Percentiles rank a stretch among this genome's conserved stretches.
Conservation (phyloP, 2,113 vertebrate genomes). For the Gymnorhina tibicen region DNA sequence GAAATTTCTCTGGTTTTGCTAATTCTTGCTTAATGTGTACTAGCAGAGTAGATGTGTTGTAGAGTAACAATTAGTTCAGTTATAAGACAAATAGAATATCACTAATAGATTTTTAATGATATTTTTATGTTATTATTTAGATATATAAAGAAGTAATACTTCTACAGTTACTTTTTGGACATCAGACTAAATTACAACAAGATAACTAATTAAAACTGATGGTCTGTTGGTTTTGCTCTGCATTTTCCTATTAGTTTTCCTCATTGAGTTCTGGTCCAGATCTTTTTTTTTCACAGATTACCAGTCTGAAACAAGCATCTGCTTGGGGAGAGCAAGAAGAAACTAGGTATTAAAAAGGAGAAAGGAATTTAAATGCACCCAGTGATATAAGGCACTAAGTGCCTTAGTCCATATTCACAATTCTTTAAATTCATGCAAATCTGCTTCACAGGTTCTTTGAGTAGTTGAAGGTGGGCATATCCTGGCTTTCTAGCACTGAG, state of each 20-base stretch:
- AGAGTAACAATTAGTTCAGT: conserved; percentile 2
- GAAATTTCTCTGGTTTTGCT: conserved; percentile 6
- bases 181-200: neutral
- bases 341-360: neutral
- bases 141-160: neutral
- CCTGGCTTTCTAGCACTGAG: neutral
- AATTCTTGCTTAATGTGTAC: conserved; percentile 18
- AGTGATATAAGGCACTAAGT: neutral
- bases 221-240: neutral
- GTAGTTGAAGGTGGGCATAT: neutral
- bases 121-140: neutral
- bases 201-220: neutral
- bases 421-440: neutral
- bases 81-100: neutral
- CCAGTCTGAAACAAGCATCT: neutral
- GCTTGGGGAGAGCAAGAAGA: neutral
- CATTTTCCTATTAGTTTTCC: neutral
- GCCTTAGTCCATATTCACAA: neutral
- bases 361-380: neutral
- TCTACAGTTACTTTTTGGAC: neutral
- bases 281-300: neutral
- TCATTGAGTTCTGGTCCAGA: neutral
- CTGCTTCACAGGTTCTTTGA: neutral
- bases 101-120: neutral
- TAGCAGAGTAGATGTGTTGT: neutral